Base-by-base conservation (phyloP, 1,140 invertebrate genomes). In the Drosophila paulistorum region DNA sequence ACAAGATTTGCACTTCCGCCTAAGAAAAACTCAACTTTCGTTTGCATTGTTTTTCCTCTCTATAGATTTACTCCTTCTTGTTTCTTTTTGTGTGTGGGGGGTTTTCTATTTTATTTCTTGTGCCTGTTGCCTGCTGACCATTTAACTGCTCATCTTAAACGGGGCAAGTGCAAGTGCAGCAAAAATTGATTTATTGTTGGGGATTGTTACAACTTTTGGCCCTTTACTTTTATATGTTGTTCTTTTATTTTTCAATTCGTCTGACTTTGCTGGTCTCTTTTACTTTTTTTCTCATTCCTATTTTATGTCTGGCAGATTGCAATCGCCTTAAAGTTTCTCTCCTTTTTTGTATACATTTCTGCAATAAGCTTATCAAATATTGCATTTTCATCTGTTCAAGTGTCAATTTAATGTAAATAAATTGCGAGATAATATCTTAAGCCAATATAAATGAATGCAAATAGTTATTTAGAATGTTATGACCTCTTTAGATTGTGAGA, bases 181-280 rank as follows among this genome's bases (percentile, higher is more conserved):
- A 68, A 76, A 79, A 77, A 74, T 77, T 79, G 77, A 77, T 79
- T 79, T 79, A 77, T 79, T 79, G 66, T 69, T 73, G 55, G 77
- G 58, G 58, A 58, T 79, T 79, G 63, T 79, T 73, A 76, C 60
- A 79, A 76, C 76, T 79, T 78, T 79, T 71, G 65, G 23, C 54
- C 23, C 14, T 55, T 5, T 13, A 13, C 7, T 55, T 39, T 57
- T 20, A 51, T 20, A 51, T 51, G 3, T 39, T 57, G 20, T 39
- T 67, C 35, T 64, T 67, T 78, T 74, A 51, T 70, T 75, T 78
- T 75, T 65, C 65, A 65, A 69, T 74, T 74, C 71, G 74, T 59
- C 69, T 74, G 71, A 70, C 74, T 77, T 70, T 77, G 30, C 41
- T 62, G 62, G 39, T 57, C 26, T 62, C 30, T 20, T 23, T 63